Percentiles rank a stretch among this genome's conserved stretches.
Conservation (phyloP, 2,888 invertebrate species). For the Timema cristinae region DNA sequence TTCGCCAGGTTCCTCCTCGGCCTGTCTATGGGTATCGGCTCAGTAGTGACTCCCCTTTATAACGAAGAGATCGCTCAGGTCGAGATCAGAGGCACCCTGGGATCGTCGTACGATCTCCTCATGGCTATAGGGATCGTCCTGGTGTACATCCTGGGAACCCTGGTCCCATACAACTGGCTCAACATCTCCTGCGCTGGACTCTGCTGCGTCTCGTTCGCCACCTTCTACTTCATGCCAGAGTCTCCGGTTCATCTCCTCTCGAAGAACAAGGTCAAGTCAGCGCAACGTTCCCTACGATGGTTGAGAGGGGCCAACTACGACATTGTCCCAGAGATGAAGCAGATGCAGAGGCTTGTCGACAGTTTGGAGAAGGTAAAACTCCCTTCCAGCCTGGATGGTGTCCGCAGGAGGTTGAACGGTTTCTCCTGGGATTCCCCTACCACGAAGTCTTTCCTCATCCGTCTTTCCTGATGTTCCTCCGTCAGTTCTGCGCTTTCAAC, state of each 20-base stretch:
- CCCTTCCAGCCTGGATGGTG: no score
- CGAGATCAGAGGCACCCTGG: conserved; percentile 45
- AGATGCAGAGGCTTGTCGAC: conserved; percentile 53
- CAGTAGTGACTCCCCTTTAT: conserved; percentile 77
- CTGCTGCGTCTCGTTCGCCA: conserved; percentile 60
- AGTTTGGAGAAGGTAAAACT: no score
- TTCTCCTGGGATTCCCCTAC: conserved; percentile 42
- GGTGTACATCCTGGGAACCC: conserved; percentile 68
- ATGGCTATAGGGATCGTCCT: conserved; percentile 64
- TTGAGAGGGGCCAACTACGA: conserved; percentile 59
- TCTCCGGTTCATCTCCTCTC: conserved; percentile 68
- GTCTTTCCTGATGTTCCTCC: conserved; percentile 70
- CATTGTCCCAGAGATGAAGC: conserved; percentile 58
- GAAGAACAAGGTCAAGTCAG: conserved; percentile 48
- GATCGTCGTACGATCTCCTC: conserved; percentile 45
- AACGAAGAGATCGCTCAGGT: conserved; percentile 71
- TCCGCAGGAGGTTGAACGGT: no score
- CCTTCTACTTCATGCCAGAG: conserved; percentile 70
- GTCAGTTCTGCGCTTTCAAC: conserved; percentile 80
- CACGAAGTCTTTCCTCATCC: conserved; percentile 71
- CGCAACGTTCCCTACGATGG: conserved; percentile 60
- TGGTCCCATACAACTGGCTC: conserved; percentile 65
- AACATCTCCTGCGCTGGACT: conserved; percentile 62
- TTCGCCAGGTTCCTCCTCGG: conserved; percentile 59
- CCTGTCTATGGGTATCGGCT: conserved; percentile 62